Evolutionary conservation across 2,113 vertebrate species (phyloP).

Genomic region (Hippocampus zosterae): DNA sequence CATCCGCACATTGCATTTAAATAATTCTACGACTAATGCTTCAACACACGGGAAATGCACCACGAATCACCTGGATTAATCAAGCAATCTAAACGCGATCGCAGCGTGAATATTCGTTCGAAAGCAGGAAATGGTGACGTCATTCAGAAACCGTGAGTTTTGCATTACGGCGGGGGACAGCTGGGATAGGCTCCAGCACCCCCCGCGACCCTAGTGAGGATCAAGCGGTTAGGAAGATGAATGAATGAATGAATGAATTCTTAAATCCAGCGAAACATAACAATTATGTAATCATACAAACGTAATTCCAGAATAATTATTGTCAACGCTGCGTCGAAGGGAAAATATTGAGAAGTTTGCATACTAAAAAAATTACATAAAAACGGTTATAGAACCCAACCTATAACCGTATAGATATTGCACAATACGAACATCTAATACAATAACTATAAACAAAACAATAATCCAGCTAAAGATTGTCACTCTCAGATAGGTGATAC

Average conservation of each 20-base stretch:
- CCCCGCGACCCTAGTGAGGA: too few species aligned
- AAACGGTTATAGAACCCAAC: too few species aligned
- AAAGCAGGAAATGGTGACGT: background rate
- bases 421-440: too few species aligned
- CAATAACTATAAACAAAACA: background rate
- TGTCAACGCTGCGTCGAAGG: too few species aligned
- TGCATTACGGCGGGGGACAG: too few species aligned
- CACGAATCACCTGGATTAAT: background rate
- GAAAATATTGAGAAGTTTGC: too few species aligned
- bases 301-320: too few species aligned
- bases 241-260: too few species aligned
- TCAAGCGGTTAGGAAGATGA: too few species aligned
- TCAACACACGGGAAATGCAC: background rate
- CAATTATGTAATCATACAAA: background rate
- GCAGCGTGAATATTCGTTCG: background rate
- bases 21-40: rapidly evolving
- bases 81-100: background rate
- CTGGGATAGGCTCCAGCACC: too few species aligned
- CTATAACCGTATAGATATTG: too few species aligned
- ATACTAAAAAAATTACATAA: too few species aligned
- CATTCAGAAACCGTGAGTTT: background rate
- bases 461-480: background rate
- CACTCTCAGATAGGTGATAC: background rate
- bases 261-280: background rate
- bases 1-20: background rate